Evolutionary conservation across 2,113 vertebrate genomes (phyloP).

Genomic region (Clarias magur): DNA sequence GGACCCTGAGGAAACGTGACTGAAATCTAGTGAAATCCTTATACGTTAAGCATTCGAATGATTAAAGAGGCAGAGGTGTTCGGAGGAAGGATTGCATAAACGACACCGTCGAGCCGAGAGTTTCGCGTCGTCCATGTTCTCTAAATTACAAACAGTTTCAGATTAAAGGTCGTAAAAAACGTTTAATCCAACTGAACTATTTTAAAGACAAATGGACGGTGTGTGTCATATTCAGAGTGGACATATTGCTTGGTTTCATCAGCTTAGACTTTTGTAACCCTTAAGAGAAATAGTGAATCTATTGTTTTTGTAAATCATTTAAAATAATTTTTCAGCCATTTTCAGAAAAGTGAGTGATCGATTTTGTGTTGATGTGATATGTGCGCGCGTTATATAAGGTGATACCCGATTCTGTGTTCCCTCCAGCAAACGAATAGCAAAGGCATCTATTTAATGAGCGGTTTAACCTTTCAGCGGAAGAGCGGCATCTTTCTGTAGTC

Average conservation of each 20-base stretch:
- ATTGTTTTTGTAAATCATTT: background rate
- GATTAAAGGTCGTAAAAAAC: background rate
- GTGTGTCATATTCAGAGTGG: background rate
- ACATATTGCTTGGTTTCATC: background rate
- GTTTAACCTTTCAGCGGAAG: background rate
- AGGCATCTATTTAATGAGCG: background rate
- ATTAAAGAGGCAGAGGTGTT: background rate
- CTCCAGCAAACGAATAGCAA: background rate
- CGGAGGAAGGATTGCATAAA: slow-evolving; percentile 19
- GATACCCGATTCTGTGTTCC: background rate
- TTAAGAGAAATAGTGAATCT: background rate
- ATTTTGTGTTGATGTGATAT: background rate
- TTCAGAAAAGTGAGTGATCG: background rate
- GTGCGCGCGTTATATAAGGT: background rate
- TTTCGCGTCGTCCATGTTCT: background rate
- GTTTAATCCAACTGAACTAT: background rate
- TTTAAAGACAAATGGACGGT: background rate
- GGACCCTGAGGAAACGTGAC: slow-evolving; percentile 16
- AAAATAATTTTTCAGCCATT: background rate
- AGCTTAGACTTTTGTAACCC: background rate
- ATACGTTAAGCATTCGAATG: background rate
- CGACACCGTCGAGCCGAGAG: accelerated
- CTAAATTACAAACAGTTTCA: background rate
- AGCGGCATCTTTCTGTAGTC: background rate
- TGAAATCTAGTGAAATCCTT: slow-evolving; percentile 11